Conservation (phyloP, 2,113 vertebrate species). For the Nesoenas mayeri region DNA sequence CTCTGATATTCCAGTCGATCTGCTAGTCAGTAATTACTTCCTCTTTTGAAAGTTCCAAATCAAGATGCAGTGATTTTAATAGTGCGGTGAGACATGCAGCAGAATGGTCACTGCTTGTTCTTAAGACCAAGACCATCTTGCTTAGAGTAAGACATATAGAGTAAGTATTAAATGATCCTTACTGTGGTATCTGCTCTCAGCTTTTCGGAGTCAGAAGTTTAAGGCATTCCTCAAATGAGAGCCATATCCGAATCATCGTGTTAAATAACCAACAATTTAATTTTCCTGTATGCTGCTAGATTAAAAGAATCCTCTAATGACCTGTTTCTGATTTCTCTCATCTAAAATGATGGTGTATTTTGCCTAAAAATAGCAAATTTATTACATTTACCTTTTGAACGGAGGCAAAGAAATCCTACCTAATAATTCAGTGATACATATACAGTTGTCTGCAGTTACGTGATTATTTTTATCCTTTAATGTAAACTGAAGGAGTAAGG, state of each 20-base stretch:
- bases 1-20: background rate
- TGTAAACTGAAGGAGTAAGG: constrained; percentile 35
- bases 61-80: background rate
- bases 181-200: background rate
- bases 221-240: constrained; percentile 26
- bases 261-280: background rate
- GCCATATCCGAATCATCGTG: background rate
- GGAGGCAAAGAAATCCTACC: constrained; percentile 46
- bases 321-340: constrained; percentile 37
- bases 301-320: constrained; percentile 42
- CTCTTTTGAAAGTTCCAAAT: background rate
- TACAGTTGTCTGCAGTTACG: background rate
- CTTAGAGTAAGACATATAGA: background rate
- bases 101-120: background rate
- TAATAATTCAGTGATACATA: constrained; percentile 48
- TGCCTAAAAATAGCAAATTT: constrained; percentile 20
- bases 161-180: background rate
- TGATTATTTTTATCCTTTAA: constrained; percentile 46
- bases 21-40: background rate
- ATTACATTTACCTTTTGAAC: constrained; percentile 40
- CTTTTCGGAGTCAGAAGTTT: constrained; percentile 32
- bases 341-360: constrained; percentile 12
- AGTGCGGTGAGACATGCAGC: background rate
- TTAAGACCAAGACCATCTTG: background rate
- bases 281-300: constrained; percentile 5